Conservation (phyloP, 2,113 vertebrate species). For the Cyanoramphus novaezelandiae region DNA sequence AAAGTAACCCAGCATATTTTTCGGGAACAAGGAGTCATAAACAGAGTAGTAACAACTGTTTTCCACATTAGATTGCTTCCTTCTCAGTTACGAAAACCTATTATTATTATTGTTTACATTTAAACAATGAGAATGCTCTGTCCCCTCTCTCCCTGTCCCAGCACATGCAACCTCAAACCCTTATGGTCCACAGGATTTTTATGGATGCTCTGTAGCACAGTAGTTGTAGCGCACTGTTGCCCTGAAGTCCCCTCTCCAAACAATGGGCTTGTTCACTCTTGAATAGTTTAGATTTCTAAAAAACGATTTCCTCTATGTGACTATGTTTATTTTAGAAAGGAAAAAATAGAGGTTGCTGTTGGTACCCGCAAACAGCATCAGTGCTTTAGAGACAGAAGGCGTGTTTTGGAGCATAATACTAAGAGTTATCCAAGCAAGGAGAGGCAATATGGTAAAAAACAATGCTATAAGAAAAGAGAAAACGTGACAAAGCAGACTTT, state of each 20-base stretch:
- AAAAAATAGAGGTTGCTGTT: not conserved
- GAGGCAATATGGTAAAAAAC: not conserved
- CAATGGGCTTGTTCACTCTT: not conserved
- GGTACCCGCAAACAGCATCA: not conserved
- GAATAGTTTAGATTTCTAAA: not conserved
- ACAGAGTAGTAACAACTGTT: constrained; percentile 12
- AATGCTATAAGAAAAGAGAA: not conserved
- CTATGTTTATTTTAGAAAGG: not conserved
- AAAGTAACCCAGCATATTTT: not conserved
- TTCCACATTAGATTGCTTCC: constrained; percentile 43
- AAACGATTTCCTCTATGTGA: not conserved
- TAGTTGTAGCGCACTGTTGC: not conserved
- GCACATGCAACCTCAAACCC: fast-evolving
- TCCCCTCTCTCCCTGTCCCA: not conserved
- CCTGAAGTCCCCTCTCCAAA: not conserved
- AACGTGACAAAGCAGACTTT: not conserved
- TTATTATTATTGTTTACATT: constrained; percentile 36
- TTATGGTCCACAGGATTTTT: not conserved
- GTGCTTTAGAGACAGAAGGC: not conserved
- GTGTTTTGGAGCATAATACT: not conserved
- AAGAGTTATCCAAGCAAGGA: not conserved
- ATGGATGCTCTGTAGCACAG: not conserved
- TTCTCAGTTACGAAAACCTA: not conserved
- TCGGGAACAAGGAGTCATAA: not conserved
- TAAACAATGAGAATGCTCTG: constrained; percentile 24